Conservation (phyloP, 2,113 vertebrate species). For the Cariama cristata region DNA sequence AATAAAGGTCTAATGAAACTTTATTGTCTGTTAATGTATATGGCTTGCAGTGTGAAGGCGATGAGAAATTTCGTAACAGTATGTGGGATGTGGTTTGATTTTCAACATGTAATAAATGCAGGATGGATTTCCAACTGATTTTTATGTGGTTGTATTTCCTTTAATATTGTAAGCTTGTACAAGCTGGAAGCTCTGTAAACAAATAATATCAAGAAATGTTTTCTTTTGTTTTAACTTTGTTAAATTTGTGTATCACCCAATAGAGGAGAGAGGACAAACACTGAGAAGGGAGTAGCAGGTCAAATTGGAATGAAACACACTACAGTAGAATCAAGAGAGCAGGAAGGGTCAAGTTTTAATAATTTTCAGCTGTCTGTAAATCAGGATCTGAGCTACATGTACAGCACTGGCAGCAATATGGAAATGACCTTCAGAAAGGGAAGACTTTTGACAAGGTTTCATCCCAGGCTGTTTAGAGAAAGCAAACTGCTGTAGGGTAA, state of each 20-base stretch:
- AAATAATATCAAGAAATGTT: neutral
- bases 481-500: neutral
- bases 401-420: neutral
- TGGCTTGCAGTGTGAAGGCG: neutral
- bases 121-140: neutral
- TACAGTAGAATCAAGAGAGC: neutral
- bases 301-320: neutral
- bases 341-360: neutral
- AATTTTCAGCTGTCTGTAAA: neutral
- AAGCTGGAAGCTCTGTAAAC: neutral
- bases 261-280: neutral
- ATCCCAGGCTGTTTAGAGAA: neutral
- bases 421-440: neutral
- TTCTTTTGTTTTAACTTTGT: neutral
- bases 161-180: neutral
- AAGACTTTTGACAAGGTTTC: neutral
- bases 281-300: neutral
- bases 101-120: conserved; percentile 24
- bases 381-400: neutral
- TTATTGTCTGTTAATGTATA: neutral
- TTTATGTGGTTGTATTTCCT: neutral
- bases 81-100: neutral
- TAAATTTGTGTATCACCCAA: neutral
- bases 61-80: neutral
- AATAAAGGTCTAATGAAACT: neutral